Percentiles rank a stretch among this genome's conserved stretches.
These are phyloP conservation scores for Rissa tridactyla DNA, from an alignment of 2,113 vertebrate species.

Conservation along the genomic window DNA sequence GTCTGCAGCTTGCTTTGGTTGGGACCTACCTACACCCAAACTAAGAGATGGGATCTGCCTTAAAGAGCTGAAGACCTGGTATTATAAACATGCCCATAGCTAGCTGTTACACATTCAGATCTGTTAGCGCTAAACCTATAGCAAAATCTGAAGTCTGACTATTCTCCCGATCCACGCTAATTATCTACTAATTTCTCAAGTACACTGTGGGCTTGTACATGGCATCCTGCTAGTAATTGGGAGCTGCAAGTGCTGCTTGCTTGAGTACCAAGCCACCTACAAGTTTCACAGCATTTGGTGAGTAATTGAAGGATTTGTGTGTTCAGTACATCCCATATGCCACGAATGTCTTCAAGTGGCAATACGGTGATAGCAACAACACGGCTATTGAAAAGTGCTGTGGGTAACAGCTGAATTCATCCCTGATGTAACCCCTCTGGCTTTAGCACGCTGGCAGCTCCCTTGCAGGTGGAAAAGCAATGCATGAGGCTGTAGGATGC, in stretches of 20 bases:
- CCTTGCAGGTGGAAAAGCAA: not conserved
- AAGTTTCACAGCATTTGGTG: slow-evolving; percentile 28
- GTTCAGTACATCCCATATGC: slow-evolving; percentile 34
- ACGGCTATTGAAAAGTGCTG: not conserved
- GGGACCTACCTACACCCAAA: not conserved
- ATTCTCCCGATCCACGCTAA: not conserved
- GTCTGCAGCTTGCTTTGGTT: not conserved
- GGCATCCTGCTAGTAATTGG: not conserved
- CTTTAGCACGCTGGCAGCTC: not conserved
- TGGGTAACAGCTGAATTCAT: not conserved
- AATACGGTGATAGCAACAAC: not conserved
- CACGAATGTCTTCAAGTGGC: not conserved
- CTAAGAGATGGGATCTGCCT: not conserved
- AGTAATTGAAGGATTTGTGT: slow-evolving; percentile 15
- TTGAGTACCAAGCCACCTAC: slow-evolving; percentile 26
- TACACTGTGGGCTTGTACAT: not conserved
- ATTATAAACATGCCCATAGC: not conserved
- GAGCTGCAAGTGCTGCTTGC: slow-evolving; percentile 2
- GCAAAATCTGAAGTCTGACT: not conserved
- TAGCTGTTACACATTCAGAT: not conserved
- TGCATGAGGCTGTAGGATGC: not conserved
- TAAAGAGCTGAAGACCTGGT: not conserved
- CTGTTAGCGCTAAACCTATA: not conserved
- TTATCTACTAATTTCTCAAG: slow-evolving; percentile 8
- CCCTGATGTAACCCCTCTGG: not conserved